These are phyloP conservation scores for Caenorhabditis sp. DNA, from an alignment of 2,888 invertebrate genomes.

Conservation along the genomic window DNA sequence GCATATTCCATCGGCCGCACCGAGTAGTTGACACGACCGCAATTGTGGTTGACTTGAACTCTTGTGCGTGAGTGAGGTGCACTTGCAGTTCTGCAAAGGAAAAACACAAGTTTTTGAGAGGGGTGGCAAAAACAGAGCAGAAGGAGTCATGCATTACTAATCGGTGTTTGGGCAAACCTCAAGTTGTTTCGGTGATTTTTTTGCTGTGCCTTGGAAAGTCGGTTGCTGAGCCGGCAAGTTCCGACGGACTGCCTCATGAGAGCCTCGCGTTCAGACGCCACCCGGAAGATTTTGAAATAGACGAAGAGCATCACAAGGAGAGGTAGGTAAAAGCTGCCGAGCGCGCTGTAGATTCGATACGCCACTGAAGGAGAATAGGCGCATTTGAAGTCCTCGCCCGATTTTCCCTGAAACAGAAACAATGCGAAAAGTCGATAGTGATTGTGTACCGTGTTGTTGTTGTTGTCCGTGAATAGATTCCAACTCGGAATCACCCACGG, in stretches of 20 bases:
- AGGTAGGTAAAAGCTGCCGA: constrained; percentile 81
- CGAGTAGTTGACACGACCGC: constrained; percentile 67
- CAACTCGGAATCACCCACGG: constrained; percentile 79
- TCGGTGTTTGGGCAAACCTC: constrained; percentile 32
- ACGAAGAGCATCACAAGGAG: constrained; percentile 80
- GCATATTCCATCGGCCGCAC: constrained; percentile 68
- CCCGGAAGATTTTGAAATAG: constrained; percentile 79
- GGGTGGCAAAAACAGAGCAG: constrained; percentile 6
- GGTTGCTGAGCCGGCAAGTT: constrained; percentile 76
- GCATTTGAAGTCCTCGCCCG: constrained; percentile 68
- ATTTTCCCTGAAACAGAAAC: constrained; percentile 2
- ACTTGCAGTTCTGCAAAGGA: constrained; percentile 66
- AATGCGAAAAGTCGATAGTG: neutral
- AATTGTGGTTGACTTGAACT: constrained; percentile 63
- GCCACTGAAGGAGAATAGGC: constrained; percentile 76
- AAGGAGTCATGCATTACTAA: constrained; percentile 32
- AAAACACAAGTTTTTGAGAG: neutral
- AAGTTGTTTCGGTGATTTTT: constrained; percentile 64
- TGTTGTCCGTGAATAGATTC: constrained; percentile 70
- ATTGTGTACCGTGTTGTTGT: constrained; percentile 18
- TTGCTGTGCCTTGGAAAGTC: constrained; percentile 70
- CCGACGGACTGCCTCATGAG: constrained; percentile 78
- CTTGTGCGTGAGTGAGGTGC: constrained; percentile 67
- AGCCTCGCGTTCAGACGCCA: constrained; percentile 77
- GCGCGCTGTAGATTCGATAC: constrained; percentile 80